Conservation (phyloP, 2,888 invertebrate genomes). For the Cistogaster globosa region DNA sequence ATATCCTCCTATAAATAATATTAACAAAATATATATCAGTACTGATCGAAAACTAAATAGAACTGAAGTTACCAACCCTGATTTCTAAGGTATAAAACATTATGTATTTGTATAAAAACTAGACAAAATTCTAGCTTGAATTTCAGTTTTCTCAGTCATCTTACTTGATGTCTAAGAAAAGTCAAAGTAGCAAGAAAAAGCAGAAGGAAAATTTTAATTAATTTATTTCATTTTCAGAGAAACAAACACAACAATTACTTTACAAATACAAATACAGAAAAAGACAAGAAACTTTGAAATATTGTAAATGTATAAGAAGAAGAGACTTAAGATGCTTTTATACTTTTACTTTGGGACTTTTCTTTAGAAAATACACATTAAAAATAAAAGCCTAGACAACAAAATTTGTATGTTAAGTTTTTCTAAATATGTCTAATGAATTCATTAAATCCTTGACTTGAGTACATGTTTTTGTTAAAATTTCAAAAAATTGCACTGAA, state of each 20-base stretch:
- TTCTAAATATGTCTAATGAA: too few species aligned
- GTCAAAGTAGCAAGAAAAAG: slow-evolving; percentile 16
- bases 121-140: background rate
- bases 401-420: too few species aligned
- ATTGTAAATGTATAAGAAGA: slow-evolving; percentile 1
- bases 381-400: too few species aligned
- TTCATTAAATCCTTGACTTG: too few species aligned
- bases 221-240: slow-evolving; percentile 41
- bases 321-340: background rate
- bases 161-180: slow-evolving; percentile 31
- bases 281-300: background rate
- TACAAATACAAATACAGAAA: slow-evolving; percentile 8
- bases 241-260: background rate
- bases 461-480: too few species aligned
- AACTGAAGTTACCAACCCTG: background rate
- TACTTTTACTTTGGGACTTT: too few species aligned
- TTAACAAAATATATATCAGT: too few species aligned
- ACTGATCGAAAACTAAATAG: too few species aligned
- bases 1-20: too few species aligned
- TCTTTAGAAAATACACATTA: too few species aligned
- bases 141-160: slow-evolving; percentile 3
- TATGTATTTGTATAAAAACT: background rate
- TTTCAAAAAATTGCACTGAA: too few species aligned
- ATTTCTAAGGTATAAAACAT: too few species aligned
- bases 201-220: slow-evolving; percentile 55